Base-by-base conservation (phyloP, 2,113 vertebrate species). In the Etheostoma cragini region DNA sequence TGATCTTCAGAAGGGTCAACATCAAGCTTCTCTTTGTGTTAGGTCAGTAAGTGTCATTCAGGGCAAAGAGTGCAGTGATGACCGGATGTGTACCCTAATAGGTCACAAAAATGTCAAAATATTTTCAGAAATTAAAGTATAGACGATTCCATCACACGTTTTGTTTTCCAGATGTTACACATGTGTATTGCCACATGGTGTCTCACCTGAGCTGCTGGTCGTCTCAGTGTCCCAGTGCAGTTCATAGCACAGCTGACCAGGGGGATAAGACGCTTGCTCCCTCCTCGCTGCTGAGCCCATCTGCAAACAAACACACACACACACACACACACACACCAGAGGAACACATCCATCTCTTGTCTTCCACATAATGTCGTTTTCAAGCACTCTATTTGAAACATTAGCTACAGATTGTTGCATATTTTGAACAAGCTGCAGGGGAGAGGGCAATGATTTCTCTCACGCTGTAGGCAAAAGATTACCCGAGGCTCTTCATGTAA, bases 171-270 rank as follows among this genome's bases (percentile, higher is more conserved):
- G 16, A 11, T 75, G 84, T 67, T 42, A 47, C 82, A 53, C 30
- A n/a, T n/a, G 12, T 4, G 21, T 49, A 0, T 17, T 1, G 60
- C 91, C 92, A 92, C 88, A 65, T 6, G 87, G 80, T 46, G 86
- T 93, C 94, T 94, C 91, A 95, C 95, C 93, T 93, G 94, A 94
- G 92, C 90, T 86, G 78, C 87, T 80, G 65, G 70, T 90, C 1
- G 82, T 87, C 61, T 95, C 94, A 0, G 90, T 95, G 72, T 97
- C 97, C 98, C 97, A 98, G 17, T 95, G 95, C 22, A 95, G 90
- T 69, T 95, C 95, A 70, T 95, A 95, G 75, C 95, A 96, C 35
- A 95, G 87, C 80, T 95, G 93, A 22, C 94, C 88, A 0, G 76
- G 86, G 2, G 90, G 87, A 15, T 95, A 91, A 58, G 87, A 91